Base-by-base conservation (phyloP, 2,888 invertebrate species). In the Drosophila longiperda region DNA sequence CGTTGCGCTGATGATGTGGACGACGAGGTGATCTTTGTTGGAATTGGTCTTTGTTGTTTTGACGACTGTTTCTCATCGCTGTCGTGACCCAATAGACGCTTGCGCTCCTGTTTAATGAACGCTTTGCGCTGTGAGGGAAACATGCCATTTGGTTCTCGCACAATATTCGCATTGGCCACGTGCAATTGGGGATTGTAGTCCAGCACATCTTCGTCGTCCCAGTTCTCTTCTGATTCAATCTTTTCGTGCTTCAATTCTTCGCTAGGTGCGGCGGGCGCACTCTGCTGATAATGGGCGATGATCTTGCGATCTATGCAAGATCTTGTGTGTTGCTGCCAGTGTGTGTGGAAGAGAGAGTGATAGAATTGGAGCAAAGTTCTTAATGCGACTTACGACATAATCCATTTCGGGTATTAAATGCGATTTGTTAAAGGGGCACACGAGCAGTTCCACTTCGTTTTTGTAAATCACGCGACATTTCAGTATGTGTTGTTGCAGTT, bases 341-440 rank as follows among this genome's bases (percentile, higher is more conserved):
- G 15, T 29, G 11, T 8, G 9, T 15, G n/a, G 5, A 11, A 33
- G 5, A 20, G 11, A 29, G 7, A 9, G 8, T 1, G 1, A 17
- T 20, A 38, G 11, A n/a, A 40, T 33, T 32, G n/a, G 20, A 33
- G 4, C 6, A 58, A 53, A 32, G 26, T 26, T 48, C 1, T 2
- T 1, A 15, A 2, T 32, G n/a, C 1, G 0, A 71, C 83, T 82
- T 73, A 85, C 85, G 29, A 65, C 52, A 45, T 66, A 83, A 65
- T 95, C 95, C 0, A 93, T 93, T 50, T 94, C 94, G 0, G 94
- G 94, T 1, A 95, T 83, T 0, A 94, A 81, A 68, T 95, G 95
- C 0, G 93, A 94, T 0, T 93, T 87, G 54, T 95, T 95, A 48
- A 95, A 95, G 0, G 95, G 95, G 67, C 95, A 95, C 4, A 93